phyloP scores from a whole-genome alignment of 2,797 vertebrate genomes.

The Peromyscus eremicus region DNA sequence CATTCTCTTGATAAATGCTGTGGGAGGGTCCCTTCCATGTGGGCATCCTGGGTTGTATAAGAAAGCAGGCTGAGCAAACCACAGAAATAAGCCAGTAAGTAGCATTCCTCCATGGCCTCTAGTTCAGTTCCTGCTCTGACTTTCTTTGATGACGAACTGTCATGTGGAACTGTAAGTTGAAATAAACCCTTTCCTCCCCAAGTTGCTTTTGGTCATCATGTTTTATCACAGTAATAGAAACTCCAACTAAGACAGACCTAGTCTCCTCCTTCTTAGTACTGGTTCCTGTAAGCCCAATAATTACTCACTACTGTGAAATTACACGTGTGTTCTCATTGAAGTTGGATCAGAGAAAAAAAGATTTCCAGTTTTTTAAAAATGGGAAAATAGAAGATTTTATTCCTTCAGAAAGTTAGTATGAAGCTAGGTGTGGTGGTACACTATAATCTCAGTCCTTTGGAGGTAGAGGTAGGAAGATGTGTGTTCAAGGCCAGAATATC shows the following conservation, averaged over 20 bases:
- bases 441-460: not conserved
- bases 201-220: not conserved
- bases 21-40: not conserved
- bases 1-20: not conserved
- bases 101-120: not conserved
- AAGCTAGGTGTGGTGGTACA: not conserved
- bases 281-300: not conserved
- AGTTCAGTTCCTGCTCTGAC: not conserved
- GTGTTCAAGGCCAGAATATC: not conserved
- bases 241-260: not conserved
- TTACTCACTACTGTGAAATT: not conserved
- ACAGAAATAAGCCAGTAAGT: not conserved
- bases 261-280: not conserved
- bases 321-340: not conserved
- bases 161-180: no score
- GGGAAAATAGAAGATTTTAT: constrained; percentile 22
- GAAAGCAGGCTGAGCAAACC: not conserved
- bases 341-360: not conserved
- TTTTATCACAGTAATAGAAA: not conserved
- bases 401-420: not conserved
- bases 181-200: not conserved
- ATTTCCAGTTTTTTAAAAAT: constrained; percentile 20
- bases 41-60: not conserved
- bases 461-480: no score
- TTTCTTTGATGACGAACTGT: not conserved